Conservation (phyloP, 37 sponge, comb jelly and placozoan genomes). For the Cladorhizidae sp. region DNA sequence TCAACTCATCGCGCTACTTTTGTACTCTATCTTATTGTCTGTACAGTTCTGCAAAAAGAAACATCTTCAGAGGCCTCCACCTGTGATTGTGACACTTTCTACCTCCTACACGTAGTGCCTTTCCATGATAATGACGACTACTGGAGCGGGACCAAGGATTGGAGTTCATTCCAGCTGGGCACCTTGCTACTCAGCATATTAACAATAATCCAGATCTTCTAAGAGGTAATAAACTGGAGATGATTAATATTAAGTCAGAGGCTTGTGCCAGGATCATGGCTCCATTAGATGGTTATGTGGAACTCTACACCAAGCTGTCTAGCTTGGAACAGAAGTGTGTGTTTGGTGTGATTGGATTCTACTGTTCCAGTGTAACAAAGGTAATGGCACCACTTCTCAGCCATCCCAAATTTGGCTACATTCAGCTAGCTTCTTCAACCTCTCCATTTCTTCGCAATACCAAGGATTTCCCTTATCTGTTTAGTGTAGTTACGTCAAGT, state of each 20-base stretch:
- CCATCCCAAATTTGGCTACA: not conserved
- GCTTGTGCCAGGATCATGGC: constrained; percentile 11
- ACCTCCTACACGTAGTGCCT: constrained; percentile 30
- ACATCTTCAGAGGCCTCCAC: no score
- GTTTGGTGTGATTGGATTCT: constrained; percentile 32
- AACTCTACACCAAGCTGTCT: not conserved
- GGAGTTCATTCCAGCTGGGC: constrained; percentile 50
- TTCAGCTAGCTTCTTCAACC: constrained; percentile 35
- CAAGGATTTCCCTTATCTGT: not conserved
- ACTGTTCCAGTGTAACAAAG: constrained; percentile 26
- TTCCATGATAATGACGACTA: not conserved
- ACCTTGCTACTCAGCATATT: constrained; percentile 44
- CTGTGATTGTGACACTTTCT: constrained; percentile 3
- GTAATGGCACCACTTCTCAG: constrained; percentile 6
- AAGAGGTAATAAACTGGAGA: constrained; percentile 34
- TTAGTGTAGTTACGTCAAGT: constrained; percentile 5
- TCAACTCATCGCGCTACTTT: no score
- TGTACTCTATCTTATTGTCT: no score
- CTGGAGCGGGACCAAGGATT: constrained; percentile 18
- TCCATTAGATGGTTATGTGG: not conserved
- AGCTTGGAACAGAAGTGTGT: not conserved
- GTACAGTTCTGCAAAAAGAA: no score
- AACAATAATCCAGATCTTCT: constrained; percentile 34
- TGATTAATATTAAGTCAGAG: constrained; percentile 18
- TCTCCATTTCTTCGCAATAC: constrained; percentile 11